Percentiles rank a stretch among this genome's conserved stretches.
Conservation (phyloP, 2,113 vertebrate genomes). For the Hyperoodon ampullatus region DNA sequence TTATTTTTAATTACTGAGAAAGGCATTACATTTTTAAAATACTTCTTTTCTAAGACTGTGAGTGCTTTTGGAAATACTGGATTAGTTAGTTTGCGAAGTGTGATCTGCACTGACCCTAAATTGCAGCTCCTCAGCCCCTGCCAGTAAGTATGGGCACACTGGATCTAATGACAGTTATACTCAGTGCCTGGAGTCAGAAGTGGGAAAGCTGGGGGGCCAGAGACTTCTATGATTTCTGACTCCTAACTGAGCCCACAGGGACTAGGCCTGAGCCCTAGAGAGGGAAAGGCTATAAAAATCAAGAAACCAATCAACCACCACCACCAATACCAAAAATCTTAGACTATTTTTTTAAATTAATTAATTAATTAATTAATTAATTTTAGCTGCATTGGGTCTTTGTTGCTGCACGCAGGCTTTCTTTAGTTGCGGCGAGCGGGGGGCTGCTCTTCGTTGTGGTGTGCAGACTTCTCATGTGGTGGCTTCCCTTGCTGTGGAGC, state of each 20-base stretch:
- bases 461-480: no score
- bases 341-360: neutral
- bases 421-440: no score
- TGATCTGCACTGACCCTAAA: neutral
- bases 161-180: no score
- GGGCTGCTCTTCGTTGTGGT: no score
- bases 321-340: neutral
- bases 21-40: neutral
- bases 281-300: neutral
- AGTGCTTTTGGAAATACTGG: neutral
- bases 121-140: neutral
- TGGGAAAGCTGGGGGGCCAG: neutral
- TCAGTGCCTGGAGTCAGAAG: neutral
- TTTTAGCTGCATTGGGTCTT: no score
- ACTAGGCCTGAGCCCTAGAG: neutral
- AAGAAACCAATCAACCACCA: neutral
- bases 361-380: no score
- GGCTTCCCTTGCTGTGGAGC: no score
- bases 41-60: neutral
- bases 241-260: neutral
- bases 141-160: no score
- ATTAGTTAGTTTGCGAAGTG: neutral
- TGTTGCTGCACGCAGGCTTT: no score
- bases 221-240: neutral
- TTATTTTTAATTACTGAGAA: neutral